These are phyloP conservation scores for Dryobotodes eremita DNA, from an alignment of 2,888 invertebrate species.

Conservation along the genomic window DNA sequence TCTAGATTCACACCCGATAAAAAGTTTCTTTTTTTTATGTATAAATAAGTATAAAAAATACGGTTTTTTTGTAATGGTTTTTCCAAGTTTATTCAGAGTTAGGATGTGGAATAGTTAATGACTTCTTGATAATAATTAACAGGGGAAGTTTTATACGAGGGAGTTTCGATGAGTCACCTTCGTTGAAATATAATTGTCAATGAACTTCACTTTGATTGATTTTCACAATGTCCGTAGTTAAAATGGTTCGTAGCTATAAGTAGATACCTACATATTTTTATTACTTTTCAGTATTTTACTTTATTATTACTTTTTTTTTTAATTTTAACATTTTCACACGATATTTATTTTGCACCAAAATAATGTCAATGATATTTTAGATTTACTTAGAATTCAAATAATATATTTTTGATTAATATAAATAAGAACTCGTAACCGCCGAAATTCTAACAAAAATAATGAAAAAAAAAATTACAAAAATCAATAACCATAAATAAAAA, in stretches of 20 bases:
- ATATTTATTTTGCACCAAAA: not conserved
- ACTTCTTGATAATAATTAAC: constrained; percentile 14
- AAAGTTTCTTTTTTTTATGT: constrained; percentile 2
- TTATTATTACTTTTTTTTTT: not conserved
- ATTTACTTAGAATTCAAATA: not conserved
- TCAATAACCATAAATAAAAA: no score
- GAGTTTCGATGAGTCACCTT: constrained; percentile 23
- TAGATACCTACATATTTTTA: not conserved
- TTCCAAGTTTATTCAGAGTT: constrained; percentile 4
- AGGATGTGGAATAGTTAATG: not conserved
- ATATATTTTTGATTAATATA: no score
- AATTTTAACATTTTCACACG: not conserved
- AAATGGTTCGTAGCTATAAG: not conserved
- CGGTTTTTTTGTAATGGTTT: not conserved
- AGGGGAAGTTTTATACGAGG: constrained; percentile 7
- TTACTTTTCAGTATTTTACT: no score
- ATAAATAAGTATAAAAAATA: not conserved
- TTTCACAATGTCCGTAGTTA: not conserved
- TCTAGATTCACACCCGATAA: constrained; percentile 23
- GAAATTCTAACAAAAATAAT: not conserved
- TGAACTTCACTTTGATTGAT: constrained; percentile 24
- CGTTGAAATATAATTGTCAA: not conserved
- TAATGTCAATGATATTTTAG: no score
- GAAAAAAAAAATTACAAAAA: not conserved
- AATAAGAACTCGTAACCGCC: not conserved